Percentiles rank a stretch among this genome's conserved stretches.
Evolutionary conservation across 64 coral and sea anemone genomes (phyloP).

Genomic region (Actinia equina): DNA sequence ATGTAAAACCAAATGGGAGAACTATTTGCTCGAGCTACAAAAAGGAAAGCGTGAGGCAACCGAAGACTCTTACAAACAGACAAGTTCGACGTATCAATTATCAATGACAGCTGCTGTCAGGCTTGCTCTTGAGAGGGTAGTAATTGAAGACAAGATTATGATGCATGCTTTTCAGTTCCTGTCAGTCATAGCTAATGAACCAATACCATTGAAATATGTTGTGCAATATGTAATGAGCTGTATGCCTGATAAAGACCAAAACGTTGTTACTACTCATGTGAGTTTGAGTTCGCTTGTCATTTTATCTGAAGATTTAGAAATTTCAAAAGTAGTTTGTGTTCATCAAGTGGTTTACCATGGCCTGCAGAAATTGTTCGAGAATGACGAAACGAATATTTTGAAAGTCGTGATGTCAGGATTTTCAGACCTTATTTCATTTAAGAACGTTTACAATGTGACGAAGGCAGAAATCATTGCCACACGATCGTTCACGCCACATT

Average conservation of each 20-base stretch:
- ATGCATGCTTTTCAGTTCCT: constrained; percentile 43
- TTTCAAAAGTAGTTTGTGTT: constrained; percentile 6
- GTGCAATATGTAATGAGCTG: constrained; percentile 2
- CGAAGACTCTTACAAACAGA: constrained; percentile 20
- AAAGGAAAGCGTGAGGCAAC: constrained; percentile 26
- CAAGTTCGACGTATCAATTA: not conserved
- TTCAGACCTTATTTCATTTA: not conserved
- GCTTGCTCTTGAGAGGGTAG: constrained; percentile 18
- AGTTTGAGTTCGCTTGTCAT: not conserved
- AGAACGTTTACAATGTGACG: not conserved
- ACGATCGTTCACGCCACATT: constrained; percentile 6
- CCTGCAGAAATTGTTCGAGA: not conserved
- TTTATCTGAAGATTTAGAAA: not conserved
- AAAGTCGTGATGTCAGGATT: not conserved
- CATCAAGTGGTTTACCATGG: constrained; percentile 17
- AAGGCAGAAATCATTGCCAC: not conserved
- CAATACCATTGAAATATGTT: constrained; percentile 29
- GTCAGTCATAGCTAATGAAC: constrained; percentile 27
- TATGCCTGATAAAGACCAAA: constrained; percentile 32
- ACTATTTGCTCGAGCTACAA: constrained; percentile 14
- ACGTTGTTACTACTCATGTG: not conserved
- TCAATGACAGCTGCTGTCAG: constrained; percentile 11
- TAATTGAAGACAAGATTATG: constrained; percentile 15
- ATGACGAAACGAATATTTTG: not conserved
- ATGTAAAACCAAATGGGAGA: not conserved